These are phyloP conservation scores for Muscicapa striata DNA, from an alignment of 2,797 vertebrate genomes.

Conservation along the genomic window DNA sequence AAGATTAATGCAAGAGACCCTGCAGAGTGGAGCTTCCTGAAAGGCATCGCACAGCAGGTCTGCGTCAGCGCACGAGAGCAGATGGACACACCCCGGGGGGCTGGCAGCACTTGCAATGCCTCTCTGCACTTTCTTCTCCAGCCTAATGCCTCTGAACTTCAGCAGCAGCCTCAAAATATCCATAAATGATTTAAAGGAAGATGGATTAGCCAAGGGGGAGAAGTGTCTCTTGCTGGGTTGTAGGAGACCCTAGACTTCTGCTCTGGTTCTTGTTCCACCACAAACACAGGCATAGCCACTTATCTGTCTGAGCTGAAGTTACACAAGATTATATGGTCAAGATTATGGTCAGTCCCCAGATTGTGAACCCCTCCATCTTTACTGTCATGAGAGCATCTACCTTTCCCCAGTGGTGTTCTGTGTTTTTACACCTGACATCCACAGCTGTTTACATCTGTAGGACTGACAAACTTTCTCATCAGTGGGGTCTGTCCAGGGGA, in stretches of 20 bases:
- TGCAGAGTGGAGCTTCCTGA: conserved; percentile 9
- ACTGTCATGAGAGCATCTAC: not conserved
- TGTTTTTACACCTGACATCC: not conserved
- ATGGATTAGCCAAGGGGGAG: not conserved
- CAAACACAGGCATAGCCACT: not conserved
- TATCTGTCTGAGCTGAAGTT: not conserved
- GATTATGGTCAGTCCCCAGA: not conserved
- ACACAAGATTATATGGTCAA: not conserved
- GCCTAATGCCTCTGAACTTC: conserved; percentile 30
- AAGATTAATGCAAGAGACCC: conserved; percentile 46
- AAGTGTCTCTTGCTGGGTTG: not conserved
- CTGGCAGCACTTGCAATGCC: not conserved
- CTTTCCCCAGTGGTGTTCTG: not conserved
- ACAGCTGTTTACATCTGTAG: not conserved
- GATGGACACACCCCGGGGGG: conserved; percentile 12
- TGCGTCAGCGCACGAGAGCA: not conserved
- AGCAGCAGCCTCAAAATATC: conserved; percentile 1
- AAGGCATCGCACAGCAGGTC: not conserved
- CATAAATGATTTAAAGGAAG: conserved; percentile 46
- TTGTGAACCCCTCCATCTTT: not conserved
- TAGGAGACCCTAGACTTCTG: not conserved
- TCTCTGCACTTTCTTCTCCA: not conserved
- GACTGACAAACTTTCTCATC: not conserved
- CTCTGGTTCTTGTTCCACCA: not conserved
- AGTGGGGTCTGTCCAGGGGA: not conserved